These are phyloP conservation scores for Arctocebus calabarensis DNA, from an alignment of 2,797 vertebrate species.

Conservation along the genomic window DNA sequence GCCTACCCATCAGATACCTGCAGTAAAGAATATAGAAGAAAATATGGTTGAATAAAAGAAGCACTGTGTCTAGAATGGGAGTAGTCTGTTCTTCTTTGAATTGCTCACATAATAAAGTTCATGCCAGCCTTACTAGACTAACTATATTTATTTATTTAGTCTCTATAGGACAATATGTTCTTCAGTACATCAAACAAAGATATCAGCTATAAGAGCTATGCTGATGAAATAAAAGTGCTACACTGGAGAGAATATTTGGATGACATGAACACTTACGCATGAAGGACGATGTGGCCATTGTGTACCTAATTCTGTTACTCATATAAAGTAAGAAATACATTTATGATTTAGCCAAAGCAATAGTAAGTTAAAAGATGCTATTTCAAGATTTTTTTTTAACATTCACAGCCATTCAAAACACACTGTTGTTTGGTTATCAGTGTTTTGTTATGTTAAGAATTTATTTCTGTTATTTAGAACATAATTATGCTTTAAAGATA, in stretches of 20 bases:
- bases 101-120: neutral
- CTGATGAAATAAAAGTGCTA: neutral
- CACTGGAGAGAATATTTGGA: neutral
- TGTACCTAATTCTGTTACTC: neutral
- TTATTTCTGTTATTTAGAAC: slow-evolving; percentile 74
- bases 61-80: neutral
- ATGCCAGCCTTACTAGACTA: neutral
- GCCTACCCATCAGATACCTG: neutral
- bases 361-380: neutral
- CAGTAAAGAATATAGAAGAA: neutral
- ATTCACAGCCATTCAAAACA: slow-evolving; percentile 69
- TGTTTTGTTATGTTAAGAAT: slow-evolving; percentile 67
- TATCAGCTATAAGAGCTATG: neutral
- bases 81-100: neutral
- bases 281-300: neutral
- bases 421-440: slow-evolving; percentile 63
- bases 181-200: slow-evolving; percentile 18
- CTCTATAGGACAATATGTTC: neutral
- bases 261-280: neutral
- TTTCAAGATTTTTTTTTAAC: slow-evolving; percentile 3
- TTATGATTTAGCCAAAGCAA: neutral
- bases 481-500: slow-evolving; percentile 70
- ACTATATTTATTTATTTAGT: neutral
- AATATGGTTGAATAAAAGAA: neutral
- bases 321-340: neutral